Evolutionary conservation across 2,888 invertebrate species (phyloP).

Genomic region (Nesidiocoris tenuis): DNA sequence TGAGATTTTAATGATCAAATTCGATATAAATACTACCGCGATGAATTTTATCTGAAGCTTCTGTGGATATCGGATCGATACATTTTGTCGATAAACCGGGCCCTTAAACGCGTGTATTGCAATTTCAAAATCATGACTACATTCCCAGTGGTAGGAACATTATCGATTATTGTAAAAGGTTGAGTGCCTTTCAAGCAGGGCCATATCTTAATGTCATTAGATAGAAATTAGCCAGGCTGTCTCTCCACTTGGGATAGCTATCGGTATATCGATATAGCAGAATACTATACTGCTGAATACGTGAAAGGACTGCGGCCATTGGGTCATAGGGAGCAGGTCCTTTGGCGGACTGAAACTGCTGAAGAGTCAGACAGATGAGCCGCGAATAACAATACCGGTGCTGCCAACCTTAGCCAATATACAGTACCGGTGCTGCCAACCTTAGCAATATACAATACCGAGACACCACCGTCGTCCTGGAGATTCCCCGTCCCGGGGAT

Average conservation of each 20-base stretch:
- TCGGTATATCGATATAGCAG: too few species aligned
- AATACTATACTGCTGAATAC: neutral
- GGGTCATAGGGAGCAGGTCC: neutral
- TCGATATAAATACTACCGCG: too few species aligned
- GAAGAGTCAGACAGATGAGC: slow-evolving; percentile 16
- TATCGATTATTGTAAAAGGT: too few species aligned
- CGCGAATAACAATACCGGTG: slow-evolving; percentile 27
- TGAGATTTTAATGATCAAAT: too few species aligned
- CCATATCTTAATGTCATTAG: slow-evolving; percentile 9
- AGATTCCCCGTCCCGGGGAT: neutral
- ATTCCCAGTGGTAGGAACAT: too few species aligned
- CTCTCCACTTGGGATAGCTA: slow-evolving; percentile 5
- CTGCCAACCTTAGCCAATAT: neutral
- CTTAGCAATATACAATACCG: neutral
- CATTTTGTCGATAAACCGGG: too few species aligned
- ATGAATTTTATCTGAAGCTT: too few species aligned
- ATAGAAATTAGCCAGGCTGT: slow-evolving; percentile 32
- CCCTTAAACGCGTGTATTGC: too few species aligned
- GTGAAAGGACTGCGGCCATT: neutral
- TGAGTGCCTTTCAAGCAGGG: too few species aligned
- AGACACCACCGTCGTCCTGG: neutral
- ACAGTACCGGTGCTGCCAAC: slow-evolving; percentile 20
- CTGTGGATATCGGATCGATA: too few species aligned
- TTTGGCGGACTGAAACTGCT: neutral
- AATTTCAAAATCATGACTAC: too few species aligned